A percentile compares a stretch with the other conserved stretches of the same genome.
Evolutionary conservation across 2,888 invertebrate species (phyloP).

Genomic region (Euzetes globulus): DNA sequence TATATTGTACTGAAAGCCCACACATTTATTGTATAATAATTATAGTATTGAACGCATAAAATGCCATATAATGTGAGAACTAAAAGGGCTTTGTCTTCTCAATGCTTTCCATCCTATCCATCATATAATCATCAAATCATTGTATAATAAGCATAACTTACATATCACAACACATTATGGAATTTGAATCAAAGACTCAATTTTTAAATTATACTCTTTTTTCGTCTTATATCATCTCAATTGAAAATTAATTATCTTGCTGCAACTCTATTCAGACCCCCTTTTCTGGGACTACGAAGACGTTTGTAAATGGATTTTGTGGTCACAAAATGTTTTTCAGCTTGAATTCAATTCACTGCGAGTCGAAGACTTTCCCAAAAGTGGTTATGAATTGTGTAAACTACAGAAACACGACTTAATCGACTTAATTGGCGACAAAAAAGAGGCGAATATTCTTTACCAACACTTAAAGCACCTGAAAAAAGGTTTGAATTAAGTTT

Average conservation of each 20-base stretch:
- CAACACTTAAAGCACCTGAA: conserved; percentile 7
- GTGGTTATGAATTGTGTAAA: conserved; percentile 20
- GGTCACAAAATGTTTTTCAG: neutral
- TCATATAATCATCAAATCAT: neutral
- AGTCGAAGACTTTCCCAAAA: neutral
- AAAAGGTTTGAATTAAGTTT: neutral
- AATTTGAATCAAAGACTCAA: neutral
- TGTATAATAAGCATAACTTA: neutral
- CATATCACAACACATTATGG: neutral
- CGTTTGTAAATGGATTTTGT: conserved; percentile 20
- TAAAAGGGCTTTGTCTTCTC: neutral
- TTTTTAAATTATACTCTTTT: neutral
- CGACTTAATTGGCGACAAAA: conserved; percentile 19
- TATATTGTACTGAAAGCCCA: neutral
- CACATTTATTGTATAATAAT: neutral
- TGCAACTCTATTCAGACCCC: neutral
- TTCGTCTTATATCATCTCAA: neutral
- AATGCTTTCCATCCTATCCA: neutral
- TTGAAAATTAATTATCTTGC: neutral
- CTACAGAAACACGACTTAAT: conserved; percentile 13
- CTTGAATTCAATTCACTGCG: neutral
- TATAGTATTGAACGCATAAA: neutral
- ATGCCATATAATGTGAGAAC: neutral
- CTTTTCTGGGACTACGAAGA: conserved; percentile 15
- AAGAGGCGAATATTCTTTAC: conserved; percentile 9